phyloP scores from a whole-genome alignment of 2,797 vertebrate species.

The Cossypha niveicapilla region DNA sequence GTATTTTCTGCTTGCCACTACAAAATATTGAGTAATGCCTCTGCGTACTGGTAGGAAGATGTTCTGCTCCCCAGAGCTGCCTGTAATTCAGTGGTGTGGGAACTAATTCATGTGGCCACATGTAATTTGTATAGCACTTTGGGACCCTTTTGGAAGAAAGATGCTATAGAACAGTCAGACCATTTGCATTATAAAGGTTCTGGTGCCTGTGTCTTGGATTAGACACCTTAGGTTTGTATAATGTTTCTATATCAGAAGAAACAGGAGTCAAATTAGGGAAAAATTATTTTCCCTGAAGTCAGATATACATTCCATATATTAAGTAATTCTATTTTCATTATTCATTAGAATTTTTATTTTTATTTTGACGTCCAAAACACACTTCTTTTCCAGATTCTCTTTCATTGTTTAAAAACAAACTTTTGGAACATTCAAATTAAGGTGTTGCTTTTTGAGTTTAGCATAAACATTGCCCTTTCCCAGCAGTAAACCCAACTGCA shows the following conservation, averaged over 20 bases:
- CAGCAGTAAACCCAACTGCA: neutral
- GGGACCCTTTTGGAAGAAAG: constrained; percentile 37
- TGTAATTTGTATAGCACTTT: constrained; percentile 41
- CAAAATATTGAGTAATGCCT: neutral
- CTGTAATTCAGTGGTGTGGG: constrained; percentile 19
- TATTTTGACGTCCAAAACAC: neutral
- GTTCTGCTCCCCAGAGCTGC: neutral
- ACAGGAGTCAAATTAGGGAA: neutral
- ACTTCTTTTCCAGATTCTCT: neutral
- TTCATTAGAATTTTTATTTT: neutral
- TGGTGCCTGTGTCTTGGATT: constrained; percentile 23
- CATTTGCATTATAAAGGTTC: constrained; percentile 56
- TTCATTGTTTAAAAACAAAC: neutral
- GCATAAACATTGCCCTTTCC: neutral
- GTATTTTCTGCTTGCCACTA: neutral
- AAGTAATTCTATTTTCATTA: neutral
- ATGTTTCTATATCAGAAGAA: constrained; percentile 37
- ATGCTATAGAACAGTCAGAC: constrained; percentile 20
- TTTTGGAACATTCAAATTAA: neutral
- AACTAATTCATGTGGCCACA: constrained; percentile 24
- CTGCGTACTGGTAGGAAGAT: neutral
- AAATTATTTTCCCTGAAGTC: neutral
- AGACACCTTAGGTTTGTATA: constrained; percentile 26
- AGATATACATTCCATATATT: constrained; percentile 8
- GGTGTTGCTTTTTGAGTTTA: neutral